Evolutionary conservation across 2,797 vertebrate genomes (phyloP).

Genomic region (Lacerta agilis): DNA sequence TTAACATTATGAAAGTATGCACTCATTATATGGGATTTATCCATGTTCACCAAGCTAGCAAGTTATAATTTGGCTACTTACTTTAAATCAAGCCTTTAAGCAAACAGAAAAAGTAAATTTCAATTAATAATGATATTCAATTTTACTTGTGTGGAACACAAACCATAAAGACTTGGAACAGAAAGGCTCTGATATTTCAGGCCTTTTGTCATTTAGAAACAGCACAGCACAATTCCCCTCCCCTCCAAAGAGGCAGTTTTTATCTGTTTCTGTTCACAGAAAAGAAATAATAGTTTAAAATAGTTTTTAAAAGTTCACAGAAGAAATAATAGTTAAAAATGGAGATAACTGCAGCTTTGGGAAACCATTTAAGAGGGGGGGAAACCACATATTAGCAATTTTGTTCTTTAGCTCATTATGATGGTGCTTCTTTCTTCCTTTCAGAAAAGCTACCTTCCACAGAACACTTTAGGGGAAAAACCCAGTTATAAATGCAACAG

Average conservation of each 20-base stretch:
- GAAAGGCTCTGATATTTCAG: not conserved
- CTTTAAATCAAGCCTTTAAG: not conserved
- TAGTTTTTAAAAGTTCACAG: constrained; percentile 46
- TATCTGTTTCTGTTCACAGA: not conserved
- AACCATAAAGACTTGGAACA: not conserved
- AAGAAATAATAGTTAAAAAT: not conserved
- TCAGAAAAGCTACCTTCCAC: not conserved
- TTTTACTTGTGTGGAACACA: not conserved
- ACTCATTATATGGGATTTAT: not conserved
- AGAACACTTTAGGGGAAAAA: constrained; percentile 17
- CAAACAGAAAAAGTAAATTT: not conserved
- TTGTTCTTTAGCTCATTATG: constrained; percentile 12
- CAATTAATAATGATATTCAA: not conserved
- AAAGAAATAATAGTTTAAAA: not conserved
- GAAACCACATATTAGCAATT: constrained; percentile 24
- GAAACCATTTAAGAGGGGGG: constrained; percentile 32
- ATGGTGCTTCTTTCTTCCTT: not conserved
- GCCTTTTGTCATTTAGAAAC: not conserved
- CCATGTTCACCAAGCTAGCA: not conserved
- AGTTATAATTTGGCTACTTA: not conserved
- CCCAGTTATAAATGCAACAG: not conserved
- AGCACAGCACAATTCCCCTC: constrained; percentile 24
- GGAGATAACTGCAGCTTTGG: not conserved
- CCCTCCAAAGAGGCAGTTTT: not conserved
- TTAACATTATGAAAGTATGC: not conserved